Percentiles rank a stretch among this genome's conserved stretches.
These are phyloP conservation scores for Plectropomus leopardus DNA, from an alignment of 2,113 vertebrate species.

Conservation along the genomic window DNA sequence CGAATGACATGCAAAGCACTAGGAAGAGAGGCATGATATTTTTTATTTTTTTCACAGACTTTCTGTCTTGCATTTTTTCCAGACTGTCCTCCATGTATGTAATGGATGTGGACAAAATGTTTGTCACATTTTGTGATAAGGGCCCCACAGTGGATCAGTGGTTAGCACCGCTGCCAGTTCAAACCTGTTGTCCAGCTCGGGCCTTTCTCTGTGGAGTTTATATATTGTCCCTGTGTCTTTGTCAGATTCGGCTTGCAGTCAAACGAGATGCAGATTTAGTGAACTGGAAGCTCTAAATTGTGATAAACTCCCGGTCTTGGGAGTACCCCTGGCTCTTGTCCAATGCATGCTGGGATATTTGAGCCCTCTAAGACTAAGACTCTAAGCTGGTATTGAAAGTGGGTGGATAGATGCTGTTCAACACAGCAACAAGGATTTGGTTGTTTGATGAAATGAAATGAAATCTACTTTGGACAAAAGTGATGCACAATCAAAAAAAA, in stretches of 20 bases:
- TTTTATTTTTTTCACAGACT: no score
- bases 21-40: no score
- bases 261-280: background rate
- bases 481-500: background rate
- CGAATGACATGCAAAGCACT: no score
- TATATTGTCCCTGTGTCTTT: background rate
- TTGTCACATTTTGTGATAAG: background rate
- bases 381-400: background rate
- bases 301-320: background rate
- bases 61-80: no score
- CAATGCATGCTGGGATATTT: background rate
- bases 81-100: rapidly evolving
- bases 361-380: background rate
- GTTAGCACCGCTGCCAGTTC: background rate
- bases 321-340: background rate
- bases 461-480: background rate
- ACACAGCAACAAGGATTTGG: background rate
- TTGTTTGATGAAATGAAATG: background rate
- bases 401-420: background rate
- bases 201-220: background rate
- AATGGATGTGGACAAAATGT: background rate
- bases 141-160: background rate
- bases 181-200: background rate
- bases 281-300: background rate
- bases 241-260: background rate